Evolutionary conservation across 1,140 invertebrate genomes (phyloP).

Genomic region (Leptinotarsa undecemlineata): DNA sequence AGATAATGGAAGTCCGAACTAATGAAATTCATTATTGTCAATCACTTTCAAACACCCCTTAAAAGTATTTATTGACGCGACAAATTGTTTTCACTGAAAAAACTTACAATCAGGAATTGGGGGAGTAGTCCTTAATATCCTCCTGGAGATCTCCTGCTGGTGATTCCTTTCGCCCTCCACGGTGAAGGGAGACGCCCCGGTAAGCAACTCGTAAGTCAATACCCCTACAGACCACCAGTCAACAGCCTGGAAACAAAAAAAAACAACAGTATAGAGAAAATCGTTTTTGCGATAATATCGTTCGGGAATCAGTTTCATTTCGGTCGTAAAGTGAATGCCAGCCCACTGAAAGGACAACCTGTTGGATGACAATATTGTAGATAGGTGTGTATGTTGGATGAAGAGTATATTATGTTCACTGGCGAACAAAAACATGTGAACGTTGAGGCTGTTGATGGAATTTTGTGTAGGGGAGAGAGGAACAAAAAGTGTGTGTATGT

Average conservation of each 20-base stretch:
- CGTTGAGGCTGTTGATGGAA: neutral
- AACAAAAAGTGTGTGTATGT: neutral
- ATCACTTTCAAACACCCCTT: no score
- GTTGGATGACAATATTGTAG: neutral
- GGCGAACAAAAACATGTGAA: neutral
- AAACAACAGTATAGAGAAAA: neutral
- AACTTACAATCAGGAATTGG: conserved; percentile 74
- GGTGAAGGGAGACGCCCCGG: conserved; percentile 96
- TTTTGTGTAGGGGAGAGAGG: neutral
- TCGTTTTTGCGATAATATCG: no score
- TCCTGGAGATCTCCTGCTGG: conserved; percentile 89
- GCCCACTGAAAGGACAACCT: neutral
- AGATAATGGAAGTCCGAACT: no score
- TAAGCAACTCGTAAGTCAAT: conserved; percentile 93
- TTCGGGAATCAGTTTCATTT: no score
- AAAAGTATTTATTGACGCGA: no score
- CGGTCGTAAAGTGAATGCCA: no score
- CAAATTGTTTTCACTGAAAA: no score
- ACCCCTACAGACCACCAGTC: conserved; percentile 99
- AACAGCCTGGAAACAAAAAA: conserved; percentile 72
- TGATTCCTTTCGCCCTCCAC: conserved; percentile 90
- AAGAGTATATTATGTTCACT: neutral
- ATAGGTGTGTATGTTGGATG: neutral
- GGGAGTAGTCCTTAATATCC: conserved; percentile 85
- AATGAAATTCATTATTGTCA: no score